Evolutionary conservation across 1,140 invertebrate species (phyloP), one percentile per base, ranked within the genome.

Genomic region (Grapholita molesta): DNA sequence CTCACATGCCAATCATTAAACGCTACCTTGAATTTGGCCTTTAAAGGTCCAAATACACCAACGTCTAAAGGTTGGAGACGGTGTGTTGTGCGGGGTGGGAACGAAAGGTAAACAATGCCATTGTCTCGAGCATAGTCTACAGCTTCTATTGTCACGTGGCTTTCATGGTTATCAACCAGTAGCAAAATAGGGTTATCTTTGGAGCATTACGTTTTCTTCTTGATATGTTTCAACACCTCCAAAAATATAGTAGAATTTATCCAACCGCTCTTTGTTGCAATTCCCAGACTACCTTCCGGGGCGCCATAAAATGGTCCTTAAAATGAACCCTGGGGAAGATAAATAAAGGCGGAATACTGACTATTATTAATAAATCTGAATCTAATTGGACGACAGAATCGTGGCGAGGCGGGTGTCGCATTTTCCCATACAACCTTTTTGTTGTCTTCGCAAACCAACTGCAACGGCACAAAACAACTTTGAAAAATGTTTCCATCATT

Each of bases 201-300:
- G 35, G 70, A 77, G 72, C 79, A 74, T 80, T 82, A 70, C 53
- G 78, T 73, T 71, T 85, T 64, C 52, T 64, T 84, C 75, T 64
- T 84, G 70, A 72, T 89, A 57, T 79, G 73, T 69, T 77, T 71
- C 53, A 92, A 67, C 67, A 88, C 86, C 53, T 72, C 53, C 28
- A 88, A 28, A 84, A 93, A 93, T 70, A 86, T 71, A 12, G 78
- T 70, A 15, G 70, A 74, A n/a, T 74, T 91, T 85, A 93, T 93
- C 91, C 93, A 93, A 3, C 92, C 93, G 75, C 75, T 88, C 67
- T 28, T 70, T 75, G 86, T 82, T 5, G 88, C 84, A 55, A 74
- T 68, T 48, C 89, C 92, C 33, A 86, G 69, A 61, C 80, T 83
- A 69, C 93, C 92, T 57, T 77, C 11, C 21, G 90, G 88, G 12